Percentiles rank a stretch among this genome's conserved stretches.
Conservation (phyloP, 1,140 invertebrate genomes). For the Eubasilissa regina region DNA sequence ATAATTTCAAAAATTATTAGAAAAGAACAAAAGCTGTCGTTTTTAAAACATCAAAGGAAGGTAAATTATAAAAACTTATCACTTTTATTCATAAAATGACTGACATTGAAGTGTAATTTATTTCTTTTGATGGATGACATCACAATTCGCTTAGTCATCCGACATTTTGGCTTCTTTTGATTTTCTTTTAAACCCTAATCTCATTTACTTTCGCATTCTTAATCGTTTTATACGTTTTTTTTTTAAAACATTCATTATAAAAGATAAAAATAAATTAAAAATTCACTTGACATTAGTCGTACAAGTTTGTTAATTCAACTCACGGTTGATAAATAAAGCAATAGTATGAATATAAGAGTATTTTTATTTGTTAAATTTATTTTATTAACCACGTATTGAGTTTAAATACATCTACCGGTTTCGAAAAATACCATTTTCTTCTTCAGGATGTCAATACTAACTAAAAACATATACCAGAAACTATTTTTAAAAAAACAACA, state of each 20-base stretch:
- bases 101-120: conserved; percentile 29
- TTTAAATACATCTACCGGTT: too few relatives aligned
- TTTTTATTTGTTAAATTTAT: too few relatives aligned
- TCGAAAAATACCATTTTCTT: too few relatives aligned
- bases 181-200: conserved; percentile 6
- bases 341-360: too few relatives aligned
- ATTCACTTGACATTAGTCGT: too few relatives aligned
- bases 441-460: too few relatives aligned
- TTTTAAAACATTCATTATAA: not conserved
- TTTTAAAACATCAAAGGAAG: not conserved
- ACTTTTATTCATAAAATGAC: conserved; percentile 5
- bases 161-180: not conserved
- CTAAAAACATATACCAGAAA: too few relatives aligned
- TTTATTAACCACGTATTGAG: too few relatives aligned
- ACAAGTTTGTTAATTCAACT: too few relatives aligned
- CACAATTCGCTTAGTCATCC: conserved; percentile 27
- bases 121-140: conserved; percentile 25
- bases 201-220: conserved; percentile 3
- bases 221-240: conserved; percentile 1
- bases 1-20: not conserved
- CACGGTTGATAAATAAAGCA: too few relatives aligned
- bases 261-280: too few relatives aligned
- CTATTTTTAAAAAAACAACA: too few relatives aligned
- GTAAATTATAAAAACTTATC: conserved; percentile 19
- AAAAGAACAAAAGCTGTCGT: not conserved